These are phyloP conservation scores for Silurus asotus DNA, from an alignment of 2,113 vertebrate species.

Conservation along the genomic window DNA sequence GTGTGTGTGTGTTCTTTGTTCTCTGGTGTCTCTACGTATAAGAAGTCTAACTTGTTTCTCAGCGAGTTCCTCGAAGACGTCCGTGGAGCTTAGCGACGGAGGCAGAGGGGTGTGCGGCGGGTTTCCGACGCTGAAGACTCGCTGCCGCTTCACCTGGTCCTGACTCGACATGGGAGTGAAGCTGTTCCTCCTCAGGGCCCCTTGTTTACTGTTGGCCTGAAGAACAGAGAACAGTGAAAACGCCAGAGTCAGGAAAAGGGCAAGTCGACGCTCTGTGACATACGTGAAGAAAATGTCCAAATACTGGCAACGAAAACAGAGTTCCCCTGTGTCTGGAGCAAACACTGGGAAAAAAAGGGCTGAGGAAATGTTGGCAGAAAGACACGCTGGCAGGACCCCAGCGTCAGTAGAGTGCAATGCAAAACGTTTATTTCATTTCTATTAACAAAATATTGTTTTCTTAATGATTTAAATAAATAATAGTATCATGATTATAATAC, in stretches of 20 bases:
- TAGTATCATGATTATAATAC: not conserved
- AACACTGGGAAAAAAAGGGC: not conserved
- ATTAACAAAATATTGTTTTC: not conserved
- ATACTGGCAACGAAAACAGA: not conserved
- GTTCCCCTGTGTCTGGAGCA: constrained; percentile 11
- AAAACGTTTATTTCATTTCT: not conserved
- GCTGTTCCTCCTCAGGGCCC: constrained; percentile 83
- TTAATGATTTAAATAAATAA: not conserved
- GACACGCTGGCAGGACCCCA: not conserved
- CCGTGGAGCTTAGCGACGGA: constrained; percentile 66
- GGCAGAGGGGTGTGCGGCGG: constrained; percentile 65
- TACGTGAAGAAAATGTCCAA: not conserved
- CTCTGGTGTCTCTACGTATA: not conserved
- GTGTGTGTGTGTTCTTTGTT: not conserved
- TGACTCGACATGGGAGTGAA: constrained; percentile 87
- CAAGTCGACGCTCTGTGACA: not conserved
- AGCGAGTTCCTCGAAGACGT: constrained; percentile 69
- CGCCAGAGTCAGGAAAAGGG: constrained; percentile 20
- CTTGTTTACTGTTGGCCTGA: constrained; percentile 69
- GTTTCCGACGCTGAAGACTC: constrained; percentile 86
- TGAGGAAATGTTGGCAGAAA: not conserved
- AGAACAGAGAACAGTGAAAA: constrained; percentile 41
- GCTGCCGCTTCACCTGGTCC: constrained; percentile 81
- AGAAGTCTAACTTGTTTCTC: constrained; percentile 74
- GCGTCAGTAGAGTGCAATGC: not conserved